Evolutionary conservation across 2,888 invertebrate species (phyloP).

Genomic region (Thecocarcelia acutangulata): DNA sequence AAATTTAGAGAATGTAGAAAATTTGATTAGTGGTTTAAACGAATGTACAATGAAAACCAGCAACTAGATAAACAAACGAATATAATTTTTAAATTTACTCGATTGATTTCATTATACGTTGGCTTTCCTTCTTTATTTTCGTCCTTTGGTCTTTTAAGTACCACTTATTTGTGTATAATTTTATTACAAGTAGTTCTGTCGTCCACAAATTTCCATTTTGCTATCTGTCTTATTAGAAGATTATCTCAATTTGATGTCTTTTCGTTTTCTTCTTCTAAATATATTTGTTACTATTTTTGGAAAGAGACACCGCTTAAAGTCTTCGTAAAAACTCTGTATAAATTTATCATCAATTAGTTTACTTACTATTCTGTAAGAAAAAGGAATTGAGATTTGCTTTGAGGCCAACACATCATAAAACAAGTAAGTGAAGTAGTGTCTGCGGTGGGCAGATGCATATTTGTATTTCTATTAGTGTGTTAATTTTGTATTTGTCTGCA

Average conservation of each 20-base stretch:
- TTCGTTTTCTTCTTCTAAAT: conserved; percentile 17
- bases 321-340: conserved; percentile 52
- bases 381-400: conserved; percentile 1
- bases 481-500: no score
- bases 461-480: not conserved
- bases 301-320: conserved; percentile 36
- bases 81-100: not conserved
- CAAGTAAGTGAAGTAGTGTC: not conserved
- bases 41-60: no score
- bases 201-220: conserved; percentile 65
- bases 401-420: not conserved
- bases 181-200: conserved; percentile 64
- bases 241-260: conserved; percentile 60
- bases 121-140: conserved; percentile 14
- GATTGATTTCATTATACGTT: conserved; percentile 16
- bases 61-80: not conserved
- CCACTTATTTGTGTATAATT: conserved; percentile 62
- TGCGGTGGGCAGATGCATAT: not conserved
- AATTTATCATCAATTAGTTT: conserved; percentile 66
- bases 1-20: no score
- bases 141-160: conserved; percentile 52
- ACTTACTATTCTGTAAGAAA: conserved; percentile 57
- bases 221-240: conserved; percentile 57
- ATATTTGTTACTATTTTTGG: not conserved
- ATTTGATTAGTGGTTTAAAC: no score